These are phyloP conservation scores for Petrocephalus schoutedeni DNA, from an alignment of 2,797 vertebrate genomes.

Conservation along the genomic window DNA sequence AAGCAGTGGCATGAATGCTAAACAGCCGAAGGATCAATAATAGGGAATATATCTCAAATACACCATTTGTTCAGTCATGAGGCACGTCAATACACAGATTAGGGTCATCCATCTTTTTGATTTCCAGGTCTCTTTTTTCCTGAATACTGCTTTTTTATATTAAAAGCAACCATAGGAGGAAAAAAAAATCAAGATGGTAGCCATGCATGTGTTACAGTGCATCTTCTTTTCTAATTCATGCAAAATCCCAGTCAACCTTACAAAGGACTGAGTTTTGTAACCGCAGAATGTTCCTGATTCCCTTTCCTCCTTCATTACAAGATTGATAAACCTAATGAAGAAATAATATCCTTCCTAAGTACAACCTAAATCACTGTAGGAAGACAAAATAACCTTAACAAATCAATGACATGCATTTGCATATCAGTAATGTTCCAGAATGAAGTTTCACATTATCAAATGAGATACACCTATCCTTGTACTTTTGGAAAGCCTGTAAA, in stretches of 20 bases:
- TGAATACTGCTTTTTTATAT: constrained; percentile 70
- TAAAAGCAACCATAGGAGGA: constrained; percentile 72
- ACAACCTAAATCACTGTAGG: not conserved
- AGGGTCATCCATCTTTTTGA: constrained; percentile 94
- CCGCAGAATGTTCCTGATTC: not conserved
- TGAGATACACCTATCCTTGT: not conserved
- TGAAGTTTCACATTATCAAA: not conserved
- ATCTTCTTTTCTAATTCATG: constrained; percentile 60
- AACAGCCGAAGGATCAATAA: constrained; percentile 82
- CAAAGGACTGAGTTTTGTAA: not conserved
- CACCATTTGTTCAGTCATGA: constrained; percentile 94
- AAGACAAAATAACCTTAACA: not conserved
- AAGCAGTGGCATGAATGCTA: constrained; percentile 84
- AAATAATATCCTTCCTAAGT: not conserved
- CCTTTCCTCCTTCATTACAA: not conserved
- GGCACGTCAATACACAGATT: constrained; percentile 95
- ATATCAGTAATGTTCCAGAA: not conserved
- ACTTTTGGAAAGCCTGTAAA: not conserved
- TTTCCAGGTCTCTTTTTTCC: constrained; percentile 59
- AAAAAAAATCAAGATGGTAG: constrained; percentile 81
- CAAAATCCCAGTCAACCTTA: constrained; percentile 51
- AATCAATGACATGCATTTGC: not conserved
- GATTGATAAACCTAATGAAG: not conserved
- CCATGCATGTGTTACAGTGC: constrained; percentile 71
- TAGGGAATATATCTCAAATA: constrained; percentile 96